Base-by-base conservation (phyloP, 1,140 invertebrate species). In the Drosophila chauvacae region DNA sequence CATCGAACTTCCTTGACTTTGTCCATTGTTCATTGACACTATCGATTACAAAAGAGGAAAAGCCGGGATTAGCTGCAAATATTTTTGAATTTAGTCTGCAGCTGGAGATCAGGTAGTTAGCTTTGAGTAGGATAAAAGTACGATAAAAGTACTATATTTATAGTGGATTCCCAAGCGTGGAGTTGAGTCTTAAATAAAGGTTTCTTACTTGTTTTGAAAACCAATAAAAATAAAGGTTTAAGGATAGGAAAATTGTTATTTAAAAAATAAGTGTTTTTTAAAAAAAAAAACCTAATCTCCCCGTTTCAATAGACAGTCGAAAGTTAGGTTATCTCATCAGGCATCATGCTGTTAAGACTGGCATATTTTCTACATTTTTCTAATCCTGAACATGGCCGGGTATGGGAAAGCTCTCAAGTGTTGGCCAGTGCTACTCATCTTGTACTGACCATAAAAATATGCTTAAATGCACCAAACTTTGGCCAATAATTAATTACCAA, bases 401-500 rank as follows among this genome's bases (percentile, higher is more conserved):
- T n/a, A n/a, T n/a, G n/a, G n/a, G n/a, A n/a, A n/a, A n/a, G n/a
- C n/a, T n/a, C n/a, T n/a, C n/a, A n/a, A n/a, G n/a, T n/a, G n/a
- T n/a, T n/a, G 16, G 35, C 35, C 35, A 37, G 35, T 13, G 35
- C 5, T 28, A 26, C 47, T 47, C 41, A 59, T 45, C 62, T 35
- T 66, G 63, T 60, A 59, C 59, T 81, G 79, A 55, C 75, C 83
- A 88, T 73, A 80, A 57, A 57, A 70, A 68, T 53, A 53, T 68
- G 55, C 77, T 79, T 77, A 69, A 72, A 75, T 81, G 62, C 72
- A 72, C 69, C 62, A 57, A 83, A 82, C 56, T 83, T 80, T 83
- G 63, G 76, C 63, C 56, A 73, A 68, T 75, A 86, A 87, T 87
- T 83, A 87, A 88, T 87, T 83, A 69, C 60, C 28, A 74, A 60